These are phyloP conservation scores for Sphenodon punctatus DNA, from an alignment of 2,797 vertebrate species.

Conservation along the genomic window DNA sequence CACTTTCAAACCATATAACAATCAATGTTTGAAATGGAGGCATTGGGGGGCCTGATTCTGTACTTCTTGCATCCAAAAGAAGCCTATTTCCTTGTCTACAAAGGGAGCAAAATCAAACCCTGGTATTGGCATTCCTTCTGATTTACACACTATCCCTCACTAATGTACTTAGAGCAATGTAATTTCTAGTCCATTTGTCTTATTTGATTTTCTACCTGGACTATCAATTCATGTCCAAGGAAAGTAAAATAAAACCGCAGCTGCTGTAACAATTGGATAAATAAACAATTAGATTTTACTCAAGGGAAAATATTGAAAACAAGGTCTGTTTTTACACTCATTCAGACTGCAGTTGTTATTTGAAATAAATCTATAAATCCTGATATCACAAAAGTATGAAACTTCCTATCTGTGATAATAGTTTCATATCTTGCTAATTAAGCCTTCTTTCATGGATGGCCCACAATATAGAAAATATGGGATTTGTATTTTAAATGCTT, in stretches of 20 bases:
- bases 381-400: background rate
- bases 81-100: background rate
- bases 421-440: constrained; percentile 14
- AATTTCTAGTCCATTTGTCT: constrained; percentile 7
- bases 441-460: background rate
- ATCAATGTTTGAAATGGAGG: constrained; percentile 4
- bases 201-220: constrained; percentile 7
- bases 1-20: background rate
- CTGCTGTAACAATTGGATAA: background rate
- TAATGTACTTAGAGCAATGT: background rate
- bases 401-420: background rate
- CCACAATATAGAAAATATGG: background rate
- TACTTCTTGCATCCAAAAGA: background rate
- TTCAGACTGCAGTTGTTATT: background rate
- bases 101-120: accelerated
- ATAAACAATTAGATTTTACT: background rate
- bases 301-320: background rate
- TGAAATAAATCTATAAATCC: background rate
- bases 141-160: background rate
- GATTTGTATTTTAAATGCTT: too few relatives aligned
- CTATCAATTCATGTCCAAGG: background rate
- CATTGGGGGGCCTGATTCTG: background rate
- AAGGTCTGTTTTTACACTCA: background rate
- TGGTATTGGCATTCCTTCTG: background rate
- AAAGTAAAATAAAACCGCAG: constrained; percentile 4